Evolutionary conservation across 2,797 vertebrate species (phyloP).

Genomic region (Aplochiton taeniatus): DNA sequence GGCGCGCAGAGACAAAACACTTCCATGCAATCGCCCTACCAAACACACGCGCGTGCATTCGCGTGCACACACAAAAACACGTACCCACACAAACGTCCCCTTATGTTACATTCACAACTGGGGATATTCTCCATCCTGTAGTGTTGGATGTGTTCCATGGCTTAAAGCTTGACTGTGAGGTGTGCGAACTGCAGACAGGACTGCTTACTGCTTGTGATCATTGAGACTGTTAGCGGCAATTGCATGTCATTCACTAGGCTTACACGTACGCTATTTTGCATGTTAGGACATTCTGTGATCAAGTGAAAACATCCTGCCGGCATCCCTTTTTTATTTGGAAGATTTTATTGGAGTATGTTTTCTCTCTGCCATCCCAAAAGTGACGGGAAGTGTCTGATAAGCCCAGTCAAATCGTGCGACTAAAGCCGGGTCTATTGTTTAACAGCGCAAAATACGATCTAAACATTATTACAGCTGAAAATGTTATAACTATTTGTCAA

Average conservation of each 20-base stretch:
- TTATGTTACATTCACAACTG: constrained; percentile 67
- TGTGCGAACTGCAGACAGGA: constrained; percentile 67
- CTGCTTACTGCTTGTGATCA: constrained; percentile 47
- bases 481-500: constrained; percentile 73
- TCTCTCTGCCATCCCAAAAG: constrained; percentile 47
- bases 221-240: constrained; percentile 64
- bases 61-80: constrained; percentile 38
- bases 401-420: too few relatives aligned
- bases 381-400: constrained; percentile 19
- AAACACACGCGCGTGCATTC: constrained; percentile 16
- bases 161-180: constrained; percentile 75
- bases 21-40: constrained; percentile 30
- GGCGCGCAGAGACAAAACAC: constrained; percentile 20
- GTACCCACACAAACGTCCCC: constrained; percentile 47
- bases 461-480: constrained; percentile 57
- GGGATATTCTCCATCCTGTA: constrained; percentile 70
- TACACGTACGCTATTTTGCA: constrained; percentile 44
- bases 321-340: constrained; percentile 49
- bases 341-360: constrained; percentile 42
- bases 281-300: constrained; percentile 37
- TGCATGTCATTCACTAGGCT: constrained; percentile 55
- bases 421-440: constrained; percentile 22
- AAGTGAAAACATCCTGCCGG: constrained; percentile 40
- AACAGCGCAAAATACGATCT: constrained; percentile 36
- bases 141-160: constrained; percentile 77